Evolutionary conservation across 2,797 vertebrate genomes (phyloP).

Genomic region (Hyperoplus lanceolatus): DNA sequence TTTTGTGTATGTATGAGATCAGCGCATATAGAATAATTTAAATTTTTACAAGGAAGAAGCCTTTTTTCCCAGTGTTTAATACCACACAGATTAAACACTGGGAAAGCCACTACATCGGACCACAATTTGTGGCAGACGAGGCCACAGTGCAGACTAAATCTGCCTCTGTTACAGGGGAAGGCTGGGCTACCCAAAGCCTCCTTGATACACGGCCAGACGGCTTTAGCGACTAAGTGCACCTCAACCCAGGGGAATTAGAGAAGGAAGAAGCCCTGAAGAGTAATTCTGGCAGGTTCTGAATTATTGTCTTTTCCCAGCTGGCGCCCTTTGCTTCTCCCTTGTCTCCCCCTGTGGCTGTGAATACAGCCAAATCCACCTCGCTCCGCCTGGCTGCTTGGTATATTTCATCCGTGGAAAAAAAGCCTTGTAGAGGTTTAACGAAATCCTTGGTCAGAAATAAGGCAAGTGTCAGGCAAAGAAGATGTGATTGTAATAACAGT

Average conservation of each 20-base stretch:
- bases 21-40: neutral
- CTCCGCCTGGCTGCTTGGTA: constrained; percentile 53
- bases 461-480: constrained; percentile 29
- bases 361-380: constrained; percentile 61
- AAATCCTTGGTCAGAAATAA: constrained; percentile 62
- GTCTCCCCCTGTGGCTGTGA: constrained; percentile 26
- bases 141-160: constrained; percentile 52
- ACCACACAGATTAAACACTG: constrained; percentile 6
- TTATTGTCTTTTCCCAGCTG: constrained; percentile 76
- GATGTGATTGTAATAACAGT: constrained; percentile 49
- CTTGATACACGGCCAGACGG: constrained; percentile 62
- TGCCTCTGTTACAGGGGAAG: constrained; percentile 56
- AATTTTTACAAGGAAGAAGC: neutral
- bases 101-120: neutral
- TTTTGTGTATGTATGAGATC: neutral
- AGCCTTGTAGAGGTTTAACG: constrained; percentile 57
- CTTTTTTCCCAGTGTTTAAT: neutral
- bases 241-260: constrained; percentile 64
- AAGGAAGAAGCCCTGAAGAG: constrained; percentile 60
- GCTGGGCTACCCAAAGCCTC: constrained; percentile 60
- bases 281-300: constrained; percentile 74
- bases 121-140: constrained; percentile 5
- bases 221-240: constrained; percentile 67
- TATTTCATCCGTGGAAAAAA: constrained; percentile 55
- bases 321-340: constrained; percentile 45